Conservation (phyloP, 2,113 vertebrate species). For the Noctilio leporinus region DNA sequence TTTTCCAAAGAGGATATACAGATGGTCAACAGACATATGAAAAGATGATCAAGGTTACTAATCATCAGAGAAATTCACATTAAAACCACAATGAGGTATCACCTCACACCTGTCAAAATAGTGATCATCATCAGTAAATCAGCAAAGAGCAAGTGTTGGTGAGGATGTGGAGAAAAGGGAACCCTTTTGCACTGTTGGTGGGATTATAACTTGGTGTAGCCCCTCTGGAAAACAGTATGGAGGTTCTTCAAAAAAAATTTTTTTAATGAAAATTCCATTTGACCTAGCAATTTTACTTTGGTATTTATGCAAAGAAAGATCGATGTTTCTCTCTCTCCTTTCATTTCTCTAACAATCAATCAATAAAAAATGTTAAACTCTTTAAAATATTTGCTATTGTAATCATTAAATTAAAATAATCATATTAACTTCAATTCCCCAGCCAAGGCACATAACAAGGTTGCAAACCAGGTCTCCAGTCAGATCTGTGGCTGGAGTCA, state of each 20-base stretch:
- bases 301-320: not conserved
- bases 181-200: not conserved
- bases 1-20: not conserved
- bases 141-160: not conserved
- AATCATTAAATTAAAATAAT: slow-evolving; percentile 2
- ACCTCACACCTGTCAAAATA: not conserved
- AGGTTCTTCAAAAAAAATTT: not conserved
- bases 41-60: not conserved
- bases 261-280: not conserved
- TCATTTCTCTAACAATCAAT: too few species aligned
- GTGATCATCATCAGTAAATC: not conserved
- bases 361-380: too few species aligned
- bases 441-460: too few species aligned
- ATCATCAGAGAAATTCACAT: not conserved
- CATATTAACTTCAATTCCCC: not conserved
- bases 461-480: too few species aligned
- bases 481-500: too few species aligned
- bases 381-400: not conserved
- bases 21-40: not conserved
- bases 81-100: not conserved
- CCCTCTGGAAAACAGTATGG: not conserved
- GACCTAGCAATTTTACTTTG: not conserved
- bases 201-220: not conserved
- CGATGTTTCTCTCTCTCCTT: too few species aligned
- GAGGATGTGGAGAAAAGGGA: not conserved